Evolutionary conservation across 2,797 vertebrate genomes (phyloP).

Genomic region (Myotis pilosus): DNA sequence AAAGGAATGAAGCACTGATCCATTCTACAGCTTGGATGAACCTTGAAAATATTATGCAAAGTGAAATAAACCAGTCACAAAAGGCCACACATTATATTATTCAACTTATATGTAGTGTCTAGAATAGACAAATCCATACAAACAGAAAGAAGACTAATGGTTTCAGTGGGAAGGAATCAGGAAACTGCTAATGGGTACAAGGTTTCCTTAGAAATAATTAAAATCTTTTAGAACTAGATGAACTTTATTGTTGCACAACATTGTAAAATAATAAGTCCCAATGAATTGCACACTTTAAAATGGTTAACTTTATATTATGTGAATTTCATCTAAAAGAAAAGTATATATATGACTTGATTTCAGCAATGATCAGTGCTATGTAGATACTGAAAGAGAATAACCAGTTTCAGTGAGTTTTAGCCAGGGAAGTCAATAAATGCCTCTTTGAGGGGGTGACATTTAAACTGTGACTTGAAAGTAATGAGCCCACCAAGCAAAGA

Average conservation of each 20-base stretch:
- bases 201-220: background rate
- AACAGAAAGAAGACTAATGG: background rate
- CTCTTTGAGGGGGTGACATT: background rate
- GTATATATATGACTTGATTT: background rate
- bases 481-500: background rate
- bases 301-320: background rate
- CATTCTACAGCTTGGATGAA: background rate
- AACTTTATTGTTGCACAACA: background rate
- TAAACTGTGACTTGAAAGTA: conserved; percentile 7
- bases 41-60: background rate
- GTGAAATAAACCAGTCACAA: background rate
- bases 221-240: conserved; percentile 10
- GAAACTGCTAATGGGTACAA: background rate
- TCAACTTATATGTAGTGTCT: background rate
- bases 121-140: background rate
- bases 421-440: background rate
- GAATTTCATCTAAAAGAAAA: conserved; percentile 22
- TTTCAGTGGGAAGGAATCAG: background rate
- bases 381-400: background rate
- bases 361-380: background rate
- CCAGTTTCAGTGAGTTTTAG: background rate
- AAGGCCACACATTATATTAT: background rate
- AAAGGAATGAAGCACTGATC: background rate
- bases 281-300: background rate
- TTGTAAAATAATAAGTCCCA: background rate